Percentiles rank a stretch among this genome's conserved stretches.
These are phyloP conservation scores for Leucoma salicis DNA, from an alignment of 2,888 invertebrate genomes.

Conservation along the genomic window DNA sequence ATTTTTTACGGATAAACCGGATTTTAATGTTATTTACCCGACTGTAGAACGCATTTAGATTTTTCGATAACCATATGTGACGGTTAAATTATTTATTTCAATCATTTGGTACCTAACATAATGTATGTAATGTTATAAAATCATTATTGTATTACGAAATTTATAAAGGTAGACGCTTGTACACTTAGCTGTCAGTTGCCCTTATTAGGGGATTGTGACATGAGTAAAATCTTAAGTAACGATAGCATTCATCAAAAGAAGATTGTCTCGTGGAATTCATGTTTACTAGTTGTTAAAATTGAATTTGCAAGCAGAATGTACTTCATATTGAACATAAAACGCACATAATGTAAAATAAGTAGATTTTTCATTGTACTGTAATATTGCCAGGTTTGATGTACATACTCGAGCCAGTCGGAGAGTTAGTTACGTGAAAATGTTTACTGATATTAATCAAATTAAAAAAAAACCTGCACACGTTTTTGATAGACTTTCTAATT, in stretches of 20 bases:
- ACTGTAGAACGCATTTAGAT: slow-evolving; percentile 62
- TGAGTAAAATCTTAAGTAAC: slow-evolving; percentile 31
- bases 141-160: slow-evolving; percentile 53
- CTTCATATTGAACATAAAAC: slow-evolving; percentile 62
- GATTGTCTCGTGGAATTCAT: slow-evolving; percentile 31
- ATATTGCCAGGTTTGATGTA: slow-evolving; percentile 30
- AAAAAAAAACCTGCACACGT: slow-evolving; percentile 11
- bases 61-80: slow-evolving; percentile 48
- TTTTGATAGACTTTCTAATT: background rate
- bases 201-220: slow-evolving; percentile 45
- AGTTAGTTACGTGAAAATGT: slow-evolving; percentile 27
- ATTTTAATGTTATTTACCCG: slow-evolving; percentile 63
- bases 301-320: slow-evolving; percentile 55
- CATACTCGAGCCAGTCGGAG: slow-evolving; percentile 12
- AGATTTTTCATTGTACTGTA: slow-evolving; percentile 51
- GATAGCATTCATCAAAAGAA: slow-evolving; percentile 29
- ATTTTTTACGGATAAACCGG: slow-evolving; percentile 72
- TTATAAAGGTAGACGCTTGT: slow-evolving; percentile 54
- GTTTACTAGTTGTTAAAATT: slow-evolving; percentile 57
- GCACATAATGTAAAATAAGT: slow-evolving; percentile 65
- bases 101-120: slow-evolving; percentile 51
- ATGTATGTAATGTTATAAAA: slow-evolving; percentile 60
- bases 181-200: slow-evolving; percentile 46
- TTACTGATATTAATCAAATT: slow-evolving; percentile 34
- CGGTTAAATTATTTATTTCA: slow-evolving; percentile 53